Base-by-base conservation (phyloP, 2,113 vertebrate species). In the Aegithalos caudatus region DNA sequence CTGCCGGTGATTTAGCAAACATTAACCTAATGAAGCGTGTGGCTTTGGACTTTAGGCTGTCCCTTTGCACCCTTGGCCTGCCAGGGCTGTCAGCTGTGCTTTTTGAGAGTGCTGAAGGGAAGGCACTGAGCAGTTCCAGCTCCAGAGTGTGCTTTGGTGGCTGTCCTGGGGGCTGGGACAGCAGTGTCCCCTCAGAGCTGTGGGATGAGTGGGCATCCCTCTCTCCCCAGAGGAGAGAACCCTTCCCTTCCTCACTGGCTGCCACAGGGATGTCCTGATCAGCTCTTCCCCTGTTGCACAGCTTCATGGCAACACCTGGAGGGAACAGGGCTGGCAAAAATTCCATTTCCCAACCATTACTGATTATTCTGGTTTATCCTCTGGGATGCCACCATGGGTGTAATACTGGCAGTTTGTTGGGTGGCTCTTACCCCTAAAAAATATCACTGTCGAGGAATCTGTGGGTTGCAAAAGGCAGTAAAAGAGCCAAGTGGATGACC, bases 121-220 rank as follows among this genome's bases (percentile, higher is more conserved):
- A 35, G 24, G 69, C 35, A 4, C 54, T 4, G 54, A 14, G 3
- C 45, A n/a, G 35, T 15, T 27, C 29, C 14, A 6, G 40, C 51
- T 25, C 10, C 1, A 0, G 5, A 3, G 38, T 1, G 4, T 1
- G 48, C 10, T 28, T 31, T 2, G 12, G 33, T 25, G 67, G 31
- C 72, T 64, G 57, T 67, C 16, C 44, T 51, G 3, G 31, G 29
- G 27, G 40, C 58, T 69, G 83, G 72, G 56, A 31, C 45, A 62
- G 25, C 12, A 1, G 1, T 6, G 69, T 78, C 47, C 37, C 45
- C 50, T 31, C 70, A 5, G 38, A 14, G 25, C 28, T 6, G 0
- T 2, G 31, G 62, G 8, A 19, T 0, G 25, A 20, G 66, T 3
- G 9, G 14, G 3, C 33, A 22, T 24, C 65, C 37, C 64, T 24